Conservation (phyloP, 2,888 invertebrate genomes). For the Leptodirus hochenwartii region DNA sequence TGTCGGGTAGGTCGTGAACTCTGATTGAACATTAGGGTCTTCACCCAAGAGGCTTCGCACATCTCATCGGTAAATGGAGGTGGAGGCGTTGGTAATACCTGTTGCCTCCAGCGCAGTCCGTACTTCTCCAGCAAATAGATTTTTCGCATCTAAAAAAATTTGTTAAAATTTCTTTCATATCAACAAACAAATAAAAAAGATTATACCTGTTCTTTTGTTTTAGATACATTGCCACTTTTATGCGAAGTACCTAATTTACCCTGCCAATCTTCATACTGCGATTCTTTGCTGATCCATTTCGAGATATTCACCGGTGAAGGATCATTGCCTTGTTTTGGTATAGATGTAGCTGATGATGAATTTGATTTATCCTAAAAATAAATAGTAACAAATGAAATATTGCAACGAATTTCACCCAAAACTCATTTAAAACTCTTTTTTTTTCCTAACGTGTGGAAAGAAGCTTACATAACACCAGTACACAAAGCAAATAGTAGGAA, state of each 20-base stretch:
- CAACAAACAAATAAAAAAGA: slow-evolving; percentile 8
- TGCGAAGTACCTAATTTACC: too few species aligned
- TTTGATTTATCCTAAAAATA: slow-evolving; percentile 16
- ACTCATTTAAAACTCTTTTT: too few species aligned
- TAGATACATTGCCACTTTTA: too few species aligned
- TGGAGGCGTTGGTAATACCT: slow-evolving; percentile 14
- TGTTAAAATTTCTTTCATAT: background rate
- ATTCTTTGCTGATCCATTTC: slow-evolving; percentile 56
- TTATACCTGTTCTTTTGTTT: slow-evolving; percentile 1
- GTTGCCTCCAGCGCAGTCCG: slow-evolving; percentile 44
- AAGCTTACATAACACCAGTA: too few species aligned
- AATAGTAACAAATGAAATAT: too few species aligned
- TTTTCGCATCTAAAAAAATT: slow-evolving; percentile 17
- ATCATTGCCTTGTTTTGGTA: slow-evolving; percentile 20
- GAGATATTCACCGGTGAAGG: slow-evolving; percentile 51
- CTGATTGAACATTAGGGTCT: slow-evolving; percentile 81
- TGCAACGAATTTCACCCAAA: too few species aligned
- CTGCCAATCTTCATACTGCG: slow-evolving; percentile 54
- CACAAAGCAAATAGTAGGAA: too few species aligned
- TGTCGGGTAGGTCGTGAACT: slow-evolving; percentile 78
- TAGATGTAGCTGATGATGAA: slow-evolving; percentile 7
- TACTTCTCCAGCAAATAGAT: slow-evolving; percentile 61
- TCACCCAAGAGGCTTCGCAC: slow-evolving; percentile 66
- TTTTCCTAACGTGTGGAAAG: too few species aligned
- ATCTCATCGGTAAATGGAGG: slow-evolving; percentile 37